Evolutionary conservation across 2,888 invertebrate species (phyloP), one percentile per base, ranked within the genome.

Genomic region (Serripes groenlandicus): DNA sequence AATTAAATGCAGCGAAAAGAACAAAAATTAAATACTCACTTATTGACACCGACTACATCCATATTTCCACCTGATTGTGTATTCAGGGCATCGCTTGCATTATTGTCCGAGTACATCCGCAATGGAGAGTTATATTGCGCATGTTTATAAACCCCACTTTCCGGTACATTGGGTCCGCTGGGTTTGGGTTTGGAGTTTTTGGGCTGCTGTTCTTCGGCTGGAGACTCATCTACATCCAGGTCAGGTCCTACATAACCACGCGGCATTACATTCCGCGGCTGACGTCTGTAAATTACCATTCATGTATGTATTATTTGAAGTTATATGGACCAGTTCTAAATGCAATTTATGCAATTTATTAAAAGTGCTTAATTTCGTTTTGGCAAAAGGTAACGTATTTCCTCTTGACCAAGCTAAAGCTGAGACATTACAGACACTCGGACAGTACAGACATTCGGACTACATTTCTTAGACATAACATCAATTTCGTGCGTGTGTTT

Each of bases 121-220:
- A 94, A 78, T 1, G 94, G 94, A 1, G 92, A 90, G 85, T 94
- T 94, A 85, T 94, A 94, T 81, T 93, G 93, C 54, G 85, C 82
- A 77, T 88, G 85, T 60, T 84, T 88, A 54, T 88, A 88, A 5
- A 82, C 83, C 0, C 85, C 88, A 26, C 75, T 78, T 11, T 82
- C 71, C 11, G 85, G 85, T 42, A 75, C 80, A 42, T 80, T 80
- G 54, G 68, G 58, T 15, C 77, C 85, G 7, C 78, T 82, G 9
- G 80, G 81, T 54, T 74, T 78, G 1, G 80, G 42, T 58, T 78
- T 82, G n/a, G 85, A 62, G 52, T 37, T 28, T 30, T 74, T 71
- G 1, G 82, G 64, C 4, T 60, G 64, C 32, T 83, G 82, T 18
- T 72, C 52, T 23, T 81, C 80, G 3, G 78, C 75, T 2, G 76